A percentile compares a stretch with the other conserved stretches of the same genome.
Conservation (phyloP, 1,140 invertebrate species). For the Caenorhabditis briggsae region DNA sequence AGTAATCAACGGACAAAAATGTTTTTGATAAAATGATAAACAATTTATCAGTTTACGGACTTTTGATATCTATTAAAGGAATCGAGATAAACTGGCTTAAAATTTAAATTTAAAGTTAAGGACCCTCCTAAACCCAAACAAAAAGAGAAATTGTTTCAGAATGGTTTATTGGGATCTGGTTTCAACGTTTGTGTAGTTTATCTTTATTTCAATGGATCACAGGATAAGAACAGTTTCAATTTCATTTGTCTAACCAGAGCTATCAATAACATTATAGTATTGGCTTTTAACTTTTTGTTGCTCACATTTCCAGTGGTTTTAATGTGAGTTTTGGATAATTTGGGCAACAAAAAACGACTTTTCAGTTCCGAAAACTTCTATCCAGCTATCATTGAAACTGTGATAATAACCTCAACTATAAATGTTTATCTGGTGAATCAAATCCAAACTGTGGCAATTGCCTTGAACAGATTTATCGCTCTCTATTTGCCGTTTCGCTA, state of each 20-base stretch:
- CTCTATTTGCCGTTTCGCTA: not conserved
- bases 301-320: not conserved
- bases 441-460: slow-evolving; percentile 3
- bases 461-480: not conserved
- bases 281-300: not conserved
- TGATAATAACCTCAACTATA: not conserved
- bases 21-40: too few species aligned
- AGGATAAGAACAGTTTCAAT: slow-evolving; percentile 2
- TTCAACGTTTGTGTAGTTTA: not conserved
- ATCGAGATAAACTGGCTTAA: too few species aligned
- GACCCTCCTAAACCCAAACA: too few species aligned
- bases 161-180: not conserved
- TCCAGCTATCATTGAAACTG: not conserved
- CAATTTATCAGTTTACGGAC: too few species aligned
- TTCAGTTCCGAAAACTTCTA: not conserved
- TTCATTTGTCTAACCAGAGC: not conserved
- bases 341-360: too few species aligned
- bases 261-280: not conserved
- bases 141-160: not conserved
- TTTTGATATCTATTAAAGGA: too few species aligned
- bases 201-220: slow-evolving; percentile 9
- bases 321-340: too few species aligned
- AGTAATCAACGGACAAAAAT: too few species aligned
- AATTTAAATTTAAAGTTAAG: too few species aligned
- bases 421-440: slow-evolving; percentile 1